These are phyloP conservation scores for Eudyptes chrysolophus DNA, from an alignment of 2,113 vertebrate species.

Conservation along the genomic window DNA sequence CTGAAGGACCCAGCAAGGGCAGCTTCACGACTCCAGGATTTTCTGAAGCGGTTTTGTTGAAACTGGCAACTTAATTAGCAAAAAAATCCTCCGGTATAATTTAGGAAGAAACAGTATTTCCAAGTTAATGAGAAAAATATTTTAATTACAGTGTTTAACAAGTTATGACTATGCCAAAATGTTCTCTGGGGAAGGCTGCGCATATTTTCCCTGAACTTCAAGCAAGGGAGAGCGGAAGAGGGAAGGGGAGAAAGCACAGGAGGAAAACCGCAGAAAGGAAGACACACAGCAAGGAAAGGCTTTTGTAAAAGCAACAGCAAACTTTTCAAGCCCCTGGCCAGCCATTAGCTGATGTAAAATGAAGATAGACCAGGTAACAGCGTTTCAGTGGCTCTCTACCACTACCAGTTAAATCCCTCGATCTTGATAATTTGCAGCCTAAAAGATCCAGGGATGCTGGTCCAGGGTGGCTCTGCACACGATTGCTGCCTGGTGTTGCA, in stretches of 20 bases:
- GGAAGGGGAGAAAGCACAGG: background rate
- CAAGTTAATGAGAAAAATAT: conserved; percentile 71
- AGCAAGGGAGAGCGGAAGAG: background rate
- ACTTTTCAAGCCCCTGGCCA: background rate
- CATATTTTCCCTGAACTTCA: background rate
- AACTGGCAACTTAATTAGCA: conserved; percentile 70
- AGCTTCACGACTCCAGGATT: background rate
- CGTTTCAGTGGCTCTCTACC: background rate
- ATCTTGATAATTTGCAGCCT: background rate
- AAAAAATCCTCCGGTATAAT: conserved; percentile 27
- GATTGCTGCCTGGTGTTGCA: background rate
- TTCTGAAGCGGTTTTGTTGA: conserved; percentile 16
- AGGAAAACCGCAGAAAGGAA: background rate
- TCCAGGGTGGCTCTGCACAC: rapidly evolving
- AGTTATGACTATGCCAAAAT: conserved; percentile 30
- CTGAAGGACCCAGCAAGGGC: background rate
- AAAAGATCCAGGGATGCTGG: background rate
- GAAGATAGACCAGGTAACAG: rapidly evolving
- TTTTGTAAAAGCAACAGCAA: background rate
- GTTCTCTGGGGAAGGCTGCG: background rate
- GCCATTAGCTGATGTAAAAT: background rate
- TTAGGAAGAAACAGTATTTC: conserved; percentile 51
- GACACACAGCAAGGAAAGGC: background rate
- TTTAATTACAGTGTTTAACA: conserved; percentile 72
- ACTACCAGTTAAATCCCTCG: rapidly evolving